Conservation (phyloP, 2,797 vertebrate species). For the Argyrosomus regius region DNA sequence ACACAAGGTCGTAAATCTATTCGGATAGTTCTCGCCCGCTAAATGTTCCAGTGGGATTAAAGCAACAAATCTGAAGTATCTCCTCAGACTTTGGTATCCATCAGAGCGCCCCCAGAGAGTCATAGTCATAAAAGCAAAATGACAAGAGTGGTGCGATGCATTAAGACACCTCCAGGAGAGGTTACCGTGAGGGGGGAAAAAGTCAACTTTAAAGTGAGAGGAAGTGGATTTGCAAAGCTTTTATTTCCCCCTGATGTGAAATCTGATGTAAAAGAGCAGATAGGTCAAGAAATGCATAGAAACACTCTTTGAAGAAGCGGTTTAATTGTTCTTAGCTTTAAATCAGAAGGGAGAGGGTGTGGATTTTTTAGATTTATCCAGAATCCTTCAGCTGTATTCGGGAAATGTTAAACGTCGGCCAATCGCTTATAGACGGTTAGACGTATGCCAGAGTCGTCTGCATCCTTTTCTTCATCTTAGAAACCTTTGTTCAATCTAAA, state of each 20-base stretch:
- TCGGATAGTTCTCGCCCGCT: conserved; percentile 30
- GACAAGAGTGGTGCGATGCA: conserved; percentile 28
- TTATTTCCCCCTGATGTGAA: conserved; percentile 18
- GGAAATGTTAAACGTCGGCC: not conserved
- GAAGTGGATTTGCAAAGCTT: conserved; percentile 29
- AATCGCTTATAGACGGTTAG: too few relatives aligned
- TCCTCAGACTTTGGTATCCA: conserved; percentile 46
- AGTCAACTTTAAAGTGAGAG: conserved; percentile 17
- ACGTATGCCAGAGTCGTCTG: not conserved
- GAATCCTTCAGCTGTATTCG: conserved; percentile 1
- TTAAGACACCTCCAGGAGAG: conserved; percentile 20
- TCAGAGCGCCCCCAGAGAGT: conserved; percentile 40
- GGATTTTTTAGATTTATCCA: conserved; percentile 17
- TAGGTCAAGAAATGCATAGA: not conserved
- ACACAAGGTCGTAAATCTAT: conserved; percentile 46
- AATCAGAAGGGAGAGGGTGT: not conserved
- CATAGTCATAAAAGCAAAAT: conserved; percentile 41
- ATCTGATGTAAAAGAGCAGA: conserved; percentile 17
- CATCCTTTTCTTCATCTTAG: not conserved
- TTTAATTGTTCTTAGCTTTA: conserved; percentile 13
- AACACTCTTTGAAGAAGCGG: conserved; percentile 12
- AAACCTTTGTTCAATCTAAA: not conserved
- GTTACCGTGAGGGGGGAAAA: not conserved
- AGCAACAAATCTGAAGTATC: conserved; percentile 53
- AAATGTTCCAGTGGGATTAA: conserved; percentile 56